Base-by-base conservation (phyloP, 2,113 vertebrate species). In the Polypterus bichir region DNA sequence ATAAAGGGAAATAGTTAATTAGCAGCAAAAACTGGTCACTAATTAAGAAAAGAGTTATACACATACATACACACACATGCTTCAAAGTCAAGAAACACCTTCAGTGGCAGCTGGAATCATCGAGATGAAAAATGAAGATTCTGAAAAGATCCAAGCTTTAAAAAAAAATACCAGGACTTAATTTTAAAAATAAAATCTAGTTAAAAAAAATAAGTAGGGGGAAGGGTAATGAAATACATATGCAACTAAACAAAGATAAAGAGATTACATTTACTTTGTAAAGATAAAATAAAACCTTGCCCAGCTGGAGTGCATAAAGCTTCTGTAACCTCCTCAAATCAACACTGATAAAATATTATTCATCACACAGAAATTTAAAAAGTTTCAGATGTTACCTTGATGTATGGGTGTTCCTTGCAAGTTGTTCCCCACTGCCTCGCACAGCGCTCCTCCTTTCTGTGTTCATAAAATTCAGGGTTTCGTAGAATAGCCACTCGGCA, bases 341-440 rank as follows among this genome's bases (percentile, higher is more conserved):
- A 58, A 58, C 44, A 49, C 45, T 5, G 57, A 45, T 63, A 46
- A 61, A 72, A 44, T 63, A 56, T 66, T 11, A 67, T 63, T 69
- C 64, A 6, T 58, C 44, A 58, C 7, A 44, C 56, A 45, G 44
- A 10, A 7, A 45, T 44, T 58, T 64, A 68, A 66, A 64, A 59
- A 69, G 48, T 61, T 65, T 60, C 49, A 64, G 47, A 49, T 8
- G 66, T 65, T 60, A 97, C 96, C 92, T 98, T 99, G 73, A 98
- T 98, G 70, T 98, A 97, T 1, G 96, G 96, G 69, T 98, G 96
- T 6, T 90, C 92, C 72, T 90, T 94, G 84, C 94, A 97, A 0
- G 88, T 92, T 0, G 96, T 97, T 51, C 96, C 96, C 95, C 95
- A 98, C 54, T 97, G 94, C 49, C 95, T 81, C 53, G 96, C 93